phyloP scores from a whole-genome alignment of 2,113 vertebrate genomes.

The Chamaea fasciata region DNA sequence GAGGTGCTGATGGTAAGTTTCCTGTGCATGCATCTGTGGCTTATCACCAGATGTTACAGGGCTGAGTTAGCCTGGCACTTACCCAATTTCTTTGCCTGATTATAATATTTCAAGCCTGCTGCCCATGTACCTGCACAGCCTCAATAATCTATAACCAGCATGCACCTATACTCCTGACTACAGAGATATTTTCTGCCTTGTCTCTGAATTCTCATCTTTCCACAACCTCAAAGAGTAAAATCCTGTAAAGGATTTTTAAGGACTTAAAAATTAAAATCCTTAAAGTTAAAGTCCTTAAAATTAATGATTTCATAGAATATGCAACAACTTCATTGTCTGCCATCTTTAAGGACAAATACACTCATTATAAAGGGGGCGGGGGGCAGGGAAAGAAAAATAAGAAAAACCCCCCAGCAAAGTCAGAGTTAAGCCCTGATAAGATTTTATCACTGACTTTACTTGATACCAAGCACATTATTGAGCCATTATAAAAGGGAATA shows the following conservation, averaged over 20 bases:
- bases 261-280: too few relatives aligned
- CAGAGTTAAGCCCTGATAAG: not conserved
- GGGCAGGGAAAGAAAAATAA: not conserved
- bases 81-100: not conserved
- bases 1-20: not conserved
- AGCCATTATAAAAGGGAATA: not conserved
- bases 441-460: not conserved
- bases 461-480: not conserved
- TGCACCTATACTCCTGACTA: not conserved
- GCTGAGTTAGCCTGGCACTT: not conserved
- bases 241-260: not conserved
- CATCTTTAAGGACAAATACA: not conserved
- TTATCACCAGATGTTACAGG: not conserved
- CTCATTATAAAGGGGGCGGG: not conserved
- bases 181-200: not conserved
- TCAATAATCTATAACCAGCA: not conserved
- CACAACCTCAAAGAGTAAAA: not conserved
- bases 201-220: not conserved
- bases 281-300: not conserved
- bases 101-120: not conserved
- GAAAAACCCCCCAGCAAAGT: fast-evolving
- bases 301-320: not conserved
- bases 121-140: not conserved
- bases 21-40: not conserved
- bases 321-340: not conserved